phyloP scores from a whole-genome alignment of 2,888 invertebrate genomes.

The Perizoma flavofasciatum region DNA sequence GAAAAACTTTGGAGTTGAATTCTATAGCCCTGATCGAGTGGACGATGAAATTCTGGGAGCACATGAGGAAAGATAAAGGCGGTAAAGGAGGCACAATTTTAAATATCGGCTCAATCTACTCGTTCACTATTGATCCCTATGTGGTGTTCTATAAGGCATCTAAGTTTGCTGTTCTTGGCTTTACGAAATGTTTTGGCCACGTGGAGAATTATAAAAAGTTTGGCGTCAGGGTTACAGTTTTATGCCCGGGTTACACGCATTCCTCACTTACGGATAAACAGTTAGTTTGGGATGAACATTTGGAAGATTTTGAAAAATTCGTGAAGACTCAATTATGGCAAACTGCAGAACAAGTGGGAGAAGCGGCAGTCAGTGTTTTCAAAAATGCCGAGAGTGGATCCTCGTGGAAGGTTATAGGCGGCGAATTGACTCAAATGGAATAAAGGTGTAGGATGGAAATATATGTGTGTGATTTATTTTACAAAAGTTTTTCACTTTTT shows the following conservation, averaged over 20 bases:
- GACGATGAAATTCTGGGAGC: conserved; percentile 65
- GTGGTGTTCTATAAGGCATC: conserved; percentile 82
- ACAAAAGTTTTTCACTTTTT: too few relatives aligned
- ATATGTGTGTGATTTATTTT: too few relatives aligned
- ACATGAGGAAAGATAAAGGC: conserved; percentile 78
- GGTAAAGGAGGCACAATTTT: conserved; percentile 84
- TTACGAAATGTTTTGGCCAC: conserved; percentile 68
- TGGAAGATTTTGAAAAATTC: conserved; percentile 14
- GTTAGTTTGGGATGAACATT: conserved; percentile 29
- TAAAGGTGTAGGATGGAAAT: too few relatives aligned
- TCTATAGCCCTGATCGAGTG: conserved; percentile 52
- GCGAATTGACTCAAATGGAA: conserved; percentile 31
- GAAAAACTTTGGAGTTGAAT: conserved; percentile 54
- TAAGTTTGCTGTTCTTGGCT: conserved; percentile 77
- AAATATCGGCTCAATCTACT: conserved; percentile 84
- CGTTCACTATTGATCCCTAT: conserved; percentile 70
- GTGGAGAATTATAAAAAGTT: conserved; percentile 62
- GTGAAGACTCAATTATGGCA: conserved; percentile 20
- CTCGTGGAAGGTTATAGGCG: conserved; percentile 69
- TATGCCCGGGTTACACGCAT: conserved; percentile 39
- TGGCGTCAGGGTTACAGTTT: conserved; percentile 69
- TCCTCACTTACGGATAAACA: conserved; percentile 11
- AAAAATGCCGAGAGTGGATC: conserved; percentile 63
- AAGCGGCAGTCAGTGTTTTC: conserved; percentile 29
- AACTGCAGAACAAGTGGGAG: conserved; percentile 18